A percentile compares a stretch with the other conserved stretches of the same genome.
Conservation (phyloP, 2,113 vertebrate genomes). For the Numida meleagris region DNA sequence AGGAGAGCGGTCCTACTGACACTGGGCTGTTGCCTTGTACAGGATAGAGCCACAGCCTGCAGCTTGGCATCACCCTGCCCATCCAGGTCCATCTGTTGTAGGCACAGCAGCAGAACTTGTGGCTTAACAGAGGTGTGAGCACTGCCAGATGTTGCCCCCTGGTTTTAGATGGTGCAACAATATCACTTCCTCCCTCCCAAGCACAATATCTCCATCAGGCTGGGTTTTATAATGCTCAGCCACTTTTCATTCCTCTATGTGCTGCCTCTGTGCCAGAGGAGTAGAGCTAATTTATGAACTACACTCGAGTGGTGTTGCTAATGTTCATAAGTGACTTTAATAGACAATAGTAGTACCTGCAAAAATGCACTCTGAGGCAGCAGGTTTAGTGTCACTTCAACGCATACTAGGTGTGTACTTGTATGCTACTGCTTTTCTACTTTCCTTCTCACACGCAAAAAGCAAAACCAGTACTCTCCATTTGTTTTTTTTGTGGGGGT, state of each 20-base stretch:
- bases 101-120: neutral
- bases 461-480: neutral
- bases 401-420: neutral
- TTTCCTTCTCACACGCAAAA: neutral
- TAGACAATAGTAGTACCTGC: neutral
- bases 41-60: neutral
- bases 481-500: neutral
- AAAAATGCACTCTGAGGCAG: neutral
- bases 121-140: neutral
- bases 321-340: neutral
- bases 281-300: neutral
- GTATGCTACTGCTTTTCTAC: neutral
- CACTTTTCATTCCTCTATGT: neutral
- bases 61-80: neutral
- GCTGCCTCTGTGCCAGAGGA: neutral
- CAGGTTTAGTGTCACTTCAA: neutral
- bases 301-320: neutral
- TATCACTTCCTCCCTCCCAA: neutral
- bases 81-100: neutral
- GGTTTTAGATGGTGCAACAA: neutral
- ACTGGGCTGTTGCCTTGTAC: accelerated
- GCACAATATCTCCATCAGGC: neutral
- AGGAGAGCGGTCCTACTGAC: neutral
- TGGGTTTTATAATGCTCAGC: neutral
- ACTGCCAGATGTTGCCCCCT: neutral